Base-by-base conservation (phyloP, 2,888 invertebrate species). In the Parochlus steinenii region DNA sequence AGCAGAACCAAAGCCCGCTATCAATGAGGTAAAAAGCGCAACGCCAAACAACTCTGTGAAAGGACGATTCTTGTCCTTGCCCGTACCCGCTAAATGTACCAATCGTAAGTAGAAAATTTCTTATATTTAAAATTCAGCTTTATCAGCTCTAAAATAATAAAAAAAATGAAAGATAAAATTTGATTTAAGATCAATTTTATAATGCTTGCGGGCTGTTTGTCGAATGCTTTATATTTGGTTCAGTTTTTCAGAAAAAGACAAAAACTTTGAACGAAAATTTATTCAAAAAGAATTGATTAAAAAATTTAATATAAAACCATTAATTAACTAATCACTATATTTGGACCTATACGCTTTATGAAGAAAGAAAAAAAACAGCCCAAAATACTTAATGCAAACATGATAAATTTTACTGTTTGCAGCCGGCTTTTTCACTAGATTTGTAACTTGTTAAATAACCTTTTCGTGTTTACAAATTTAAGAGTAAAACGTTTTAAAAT, bases 31-130 rank as follows among this genome's bases (percentile, higher is more conserved):
- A 5, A 34, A 34, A 12, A 34, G 22, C 10, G 22, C 16, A 14
- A 28, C 12, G n/a, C 18, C 12, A 8, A 18, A n/a, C 5, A 22
- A 22, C n/a, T 22, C 28, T n/a, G 34, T 28, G 11, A 27, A 34
- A 28, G 85, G 85, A 51, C 66, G 86, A 49, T 85, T 86, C 64
- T 67, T 86, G 43, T 75, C 83, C 32, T 68, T 86, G 45, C 86
- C 86, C 29, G 65, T 70, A 42, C 69, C 85, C 41, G 69, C 77
- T 54, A 86, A 86, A 65, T 86, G 86, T 59, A 69, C 81, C 42
- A 76, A 67, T 61, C 73, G 85, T 86, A 65, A 81, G 83, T 81
- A 46, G 11, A 33, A 31, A 24, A 14, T 16, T 30, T 30, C 32
- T 19, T 16, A 24, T 20, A 29, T 25, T 16, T 30, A 18, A 5